Percentiles rank a stretch among this genome's conserved stretches.
Evolutionary conservation across 1,140 invertebrate species (phyloP).

Genomic region (Goniozus legneri): DNA sequence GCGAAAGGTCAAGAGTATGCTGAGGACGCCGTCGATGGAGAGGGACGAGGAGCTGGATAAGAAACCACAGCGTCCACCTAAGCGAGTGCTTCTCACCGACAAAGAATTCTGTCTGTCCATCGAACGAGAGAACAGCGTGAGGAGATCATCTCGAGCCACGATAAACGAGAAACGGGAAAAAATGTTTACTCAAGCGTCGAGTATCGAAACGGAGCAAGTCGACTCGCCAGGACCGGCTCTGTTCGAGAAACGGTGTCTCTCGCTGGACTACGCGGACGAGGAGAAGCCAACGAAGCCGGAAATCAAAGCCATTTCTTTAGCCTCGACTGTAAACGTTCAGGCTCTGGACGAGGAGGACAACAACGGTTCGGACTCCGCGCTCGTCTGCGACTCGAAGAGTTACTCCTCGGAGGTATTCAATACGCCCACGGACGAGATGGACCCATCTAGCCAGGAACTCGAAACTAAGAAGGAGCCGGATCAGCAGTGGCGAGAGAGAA

Average conservation of each 20-base stretch:
- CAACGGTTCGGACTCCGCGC: constrained; percentile 25
- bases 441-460: constrained; percentile 8
- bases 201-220: background rate
- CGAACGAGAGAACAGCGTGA: constrained; percentile 46
- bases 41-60: constrained; percentile 32
- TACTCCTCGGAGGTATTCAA: constrained; percentile 43
- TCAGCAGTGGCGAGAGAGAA: background rate
- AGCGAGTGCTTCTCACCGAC: constrained; percentile 46
- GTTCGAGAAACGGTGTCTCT: constrained; percentile 45
- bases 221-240: constrained; percentile 29
- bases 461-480: background rate
- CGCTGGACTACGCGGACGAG: constrained; percentile 48
- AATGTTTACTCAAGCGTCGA: background rate
- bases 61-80: constrained; percentile 32
- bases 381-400: constrained; percentile 39
- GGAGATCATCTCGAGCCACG: constrained; percentile 17
- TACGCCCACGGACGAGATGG: constrained; percentile 27
- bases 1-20: constrained; percentile 43
- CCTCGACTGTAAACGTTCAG: constrained; percentile 31
- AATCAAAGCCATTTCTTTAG: constrained; percentile 35
- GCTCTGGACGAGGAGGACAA: constrained; percentile 29
- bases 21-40: constrained; percentile 43
- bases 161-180: background rate
- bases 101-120: constrained; percentile 49
- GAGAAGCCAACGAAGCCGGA: constrained; percentile 38